Base-by-base conservation (phyloP, 2,113 vertebrate genomes). In the Oreochromis aureus region DNA sequence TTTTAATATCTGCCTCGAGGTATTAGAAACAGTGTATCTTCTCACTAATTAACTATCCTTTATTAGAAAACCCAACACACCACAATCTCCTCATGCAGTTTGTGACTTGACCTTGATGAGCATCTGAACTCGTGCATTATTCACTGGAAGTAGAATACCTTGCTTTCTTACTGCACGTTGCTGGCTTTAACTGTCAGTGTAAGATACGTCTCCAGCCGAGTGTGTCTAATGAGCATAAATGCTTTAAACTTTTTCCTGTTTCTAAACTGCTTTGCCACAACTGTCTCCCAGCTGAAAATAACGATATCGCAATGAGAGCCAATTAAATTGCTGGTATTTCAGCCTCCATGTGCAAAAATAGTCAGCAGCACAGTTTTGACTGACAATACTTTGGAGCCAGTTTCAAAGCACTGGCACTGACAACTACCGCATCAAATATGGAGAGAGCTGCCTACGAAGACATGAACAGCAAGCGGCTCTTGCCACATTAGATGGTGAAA, bases 71-170 rank as follows among this genome's bases (percentile, higher is more conserved):
- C 24, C 83, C 54, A 87, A 89, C 41, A 87, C 36, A 53, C 61
- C 19, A 69, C 80, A 56, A 32, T 86, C 69, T 92, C 46, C 86
- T 79, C 81, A 59, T 63, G 24, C 56, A 88, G 78, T 59, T 80
- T 69, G 46, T 87, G 39, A 88, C 46, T 78, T 92, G 91, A 95
- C 94, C 95, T 94, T 94, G 94, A 91, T 89, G 91, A 93, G 87
- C 80, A 84, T 90, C 89, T 80, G 87, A 94, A 86, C 86, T 94
- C 59, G 91, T 96, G 91, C 89, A 96, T 96, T 94, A 96, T 96
- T 94, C 88, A 96, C 71, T 24, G 54, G 58, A 87, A 89, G 85
- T 69, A 90, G 87, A 89, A 90, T 86, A 94, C 91, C 81, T 88
- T 63, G 32, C 87, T 95, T 85, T 92, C 91, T 94, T 82, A 94